Evolutionary conservation across 2,113 vertebrate species (phyloP).

Genomic region (Psammodynastes pulverulentus): DNA sequence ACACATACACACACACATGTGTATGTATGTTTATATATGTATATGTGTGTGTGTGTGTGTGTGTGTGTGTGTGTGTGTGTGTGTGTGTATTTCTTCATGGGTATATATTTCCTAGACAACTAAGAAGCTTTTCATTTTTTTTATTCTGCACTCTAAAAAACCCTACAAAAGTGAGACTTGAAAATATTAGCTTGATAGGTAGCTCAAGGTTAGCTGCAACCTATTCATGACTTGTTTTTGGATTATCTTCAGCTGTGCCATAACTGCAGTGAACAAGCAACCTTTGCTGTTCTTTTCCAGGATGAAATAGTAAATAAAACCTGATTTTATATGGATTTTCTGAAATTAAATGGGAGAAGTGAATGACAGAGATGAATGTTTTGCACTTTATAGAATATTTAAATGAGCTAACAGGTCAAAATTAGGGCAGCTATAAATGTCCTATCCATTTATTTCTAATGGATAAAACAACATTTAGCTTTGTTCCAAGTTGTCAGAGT

Average conservation of each 20-base stretch:
- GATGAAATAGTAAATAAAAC: slow-evolving; percentile 1
- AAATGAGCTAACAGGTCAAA: slow-evolving; percentile 25
- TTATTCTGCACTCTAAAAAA: slow-evolving; percentile 17
- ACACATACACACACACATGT: too few relatives aligned
- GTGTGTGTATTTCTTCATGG: slow-evolving; percentile 7
- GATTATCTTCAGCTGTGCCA: not conserved
- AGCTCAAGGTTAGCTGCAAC: slow-evolving; percentile 1
- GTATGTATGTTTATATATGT: too few relatives aligned
- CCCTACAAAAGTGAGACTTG: slow-evolving; percentile 14
- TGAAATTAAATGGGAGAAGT: slow-evolving; percentile 4
- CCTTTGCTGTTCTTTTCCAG: not conserved
- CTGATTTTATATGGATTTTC: not conserved
- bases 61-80: too few relatives aligned
- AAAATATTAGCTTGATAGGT: not conserved
- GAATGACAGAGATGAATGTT: slow-evolving; percentile 12
- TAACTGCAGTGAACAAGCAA: not conserved
- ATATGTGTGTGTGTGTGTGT: too few relatives aligned
- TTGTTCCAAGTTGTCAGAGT: not conserved
- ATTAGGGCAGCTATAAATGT: slow-evolving; percentile 2
- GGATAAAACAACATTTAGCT: slow-evolving; percentile 4
- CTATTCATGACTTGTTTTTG: not conserved
- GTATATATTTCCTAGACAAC: not conserved
- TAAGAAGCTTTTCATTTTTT: slow-evolving; percentile 13
- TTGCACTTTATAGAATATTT: slow-evolving; percentile 20
- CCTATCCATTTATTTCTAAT: slow-evolving; percentile 29